phyloP scores from a whole-genome alignment of 2,113 vertebrate genomes.

The Zapus hudsonius region DNA sequence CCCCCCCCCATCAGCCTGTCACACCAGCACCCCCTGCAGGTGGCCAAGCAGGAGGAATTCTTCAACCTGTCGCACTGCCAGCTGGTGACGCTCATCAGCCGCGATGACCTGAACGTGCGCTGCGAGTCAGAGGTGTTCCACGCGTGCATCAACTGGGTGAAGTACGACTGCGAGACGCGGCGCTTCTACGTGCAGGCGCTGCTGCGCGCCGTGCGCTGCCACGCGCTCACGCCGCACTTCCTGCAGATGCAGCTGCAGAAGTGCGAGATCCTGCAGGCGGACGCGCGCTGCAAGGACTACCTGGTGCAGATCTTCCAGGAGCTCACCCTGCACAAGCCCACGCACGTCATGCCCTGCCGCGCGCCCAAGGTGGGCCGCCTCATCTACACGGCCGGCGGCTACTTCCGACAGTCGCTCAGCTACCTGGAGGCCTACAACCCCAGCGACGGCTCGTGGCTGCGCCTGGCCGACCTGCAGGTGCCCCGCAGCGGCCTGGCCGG shows the following conservation, averaged over 20 bases:
- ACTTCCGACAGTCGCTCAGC: slow-evolving; percentile 92
- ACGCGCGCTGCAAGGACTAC: slow-evolving; percentile 94
- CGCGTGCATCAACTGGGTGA: slow-evolving; percentile 96
- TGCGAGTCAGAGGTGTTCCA: slow-evolving; percentile 97
- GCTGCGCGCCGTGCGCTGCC: slow-evolving; percentile 95
- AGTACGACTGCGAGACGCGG: slow-evolving; percentile 91
- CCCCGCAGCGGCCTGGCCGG: slow-evolving; percentile 94
- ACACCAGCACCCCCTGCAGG: slow-evolving; percentile 78
- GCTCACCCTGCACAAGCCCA: slow-evolving; percentile 94
- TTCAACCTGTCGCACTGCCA: slow-evolving; percentile 96
- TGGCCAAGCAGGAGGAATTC: slow-evolving; percentile 96
- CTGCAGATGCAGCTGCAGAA: slow-evolving; percentile 95
- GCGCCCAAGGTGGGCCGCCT: slow-evolving; percentile 93
- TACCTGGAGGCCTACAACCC: slow-evolving; percentile 94
- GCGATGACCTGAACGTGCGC: slow-evolving; percentile 96
- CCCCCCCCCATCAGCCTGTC: background rate
- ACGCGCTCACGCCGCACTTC: slow-evolving; percentile 94
- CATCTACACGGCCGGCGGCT: slow-evolving; percentile 94
- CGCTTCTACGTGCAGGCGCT: slow-evolving; percentile 93
- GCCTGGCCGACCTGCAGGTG: slow-evolving; percentile 90
- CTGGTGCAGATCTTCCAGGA: slow-evolving; percentile 95
- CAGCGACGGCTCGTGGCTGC: slow-evolving; percentile 87
- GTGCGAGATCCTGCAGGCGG: slow-evolving; percentile 89
- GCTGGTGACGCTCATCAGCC: slow-evolving; percentile 94
- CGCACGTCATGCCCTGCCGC: slow-evolving; percentile 87